These are phyloP conservation scores for Pristionchus mayeri DNA, from an alignment of 2,888 invertebrate genomes.

Conservation along the genomic window DNA sequence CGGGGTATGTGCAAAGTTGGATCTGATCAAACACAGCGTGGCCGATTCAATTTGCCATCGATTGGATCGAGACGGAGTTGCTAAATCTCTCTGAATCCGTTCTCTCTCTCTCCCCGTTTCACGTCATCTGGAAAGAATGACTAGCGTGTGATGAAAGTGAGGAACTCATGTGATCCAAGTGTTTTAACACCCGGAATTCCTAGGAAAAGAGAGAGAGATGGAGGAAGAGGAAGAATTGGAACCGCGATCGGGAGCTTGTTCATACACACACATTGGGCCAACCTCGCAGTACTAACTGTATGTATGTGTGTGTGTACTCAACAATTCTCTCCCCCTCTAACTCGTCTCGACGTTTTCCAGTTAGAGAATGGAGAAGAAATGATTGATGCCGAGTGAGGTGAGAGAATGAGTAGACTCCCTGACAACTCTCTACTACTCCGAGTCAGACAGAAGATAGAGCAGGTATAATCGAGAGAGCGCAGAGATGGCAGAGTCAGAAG, in stretches of 20 bases:
- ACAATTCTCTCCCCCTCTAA: slow-evolving; percentile 16
- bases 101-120: not conserved
- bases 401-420: not conserved
- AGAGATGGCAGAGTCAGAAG: slow-evolving; percentile 50
- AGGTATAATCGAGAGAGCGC: slow-evolving; percentile 19
- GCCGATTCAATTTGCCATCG: too few relatives aligned
- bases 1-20: not conserved
- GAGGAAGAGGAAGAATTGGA: not conserved
- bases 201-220: not conserved
- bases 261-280: slow-evolving; percentile 34
- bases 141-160: too few relatives aligned
- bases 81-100: not conserved
- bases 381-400: slow-evolving; percentile 27
- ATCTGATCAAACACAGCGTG: slow-evolving; percentile 35
- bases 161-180: too few relatives aligned
- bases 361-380: slow-evolving; percentile 38
- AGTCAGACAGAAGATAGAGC: not conserved
- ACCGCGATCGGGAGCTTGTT: not conserved
- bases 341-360: slow-evolving; percentile 18
- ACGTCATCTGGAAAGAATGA: too few relatives aligned
- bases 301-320: slow-evolving; percentile 40
- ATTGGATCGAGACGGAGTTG: not conserved
- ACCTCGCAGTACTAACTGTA: slow-evolving; percentile 30
- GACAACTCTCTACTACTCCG: not conserved
- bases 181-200: not conserved